Evolutionary conservation across 2,113 vertebrate species (phyloP).

Genomic region (Myanophis thanlyinensis): DNA sequence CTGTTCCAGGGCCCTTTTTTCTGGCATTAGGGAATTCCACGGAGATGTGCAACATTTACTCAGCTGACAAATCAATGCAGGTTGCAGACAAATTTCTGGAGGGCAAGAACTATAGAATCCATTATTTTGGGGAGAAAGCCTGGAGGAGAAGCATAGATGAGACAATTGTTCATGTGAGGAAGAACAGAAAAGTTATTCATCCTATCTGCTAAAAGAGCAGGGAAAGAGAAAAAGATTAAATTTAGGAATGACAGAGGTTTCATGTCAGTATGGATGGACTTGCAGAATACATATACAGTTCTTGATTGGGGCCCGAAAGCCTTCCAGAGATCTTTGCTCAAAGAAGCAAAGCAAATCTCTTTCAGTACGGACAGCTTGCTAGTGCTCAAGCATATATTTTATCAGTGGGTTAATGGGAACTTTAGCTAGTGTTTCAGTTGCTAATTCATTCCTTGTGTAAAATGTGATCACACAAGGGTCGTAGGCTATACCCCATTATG

Average conservation of each 20-base stretch:
- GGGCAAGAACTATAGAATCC: not conserved
- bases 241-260: not conserved
- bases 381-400: not conserved
- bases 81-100: not conserved
- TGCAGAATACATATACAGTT: not conserved
- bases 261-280: not conserved
- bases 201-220: not conserved
- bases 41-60: constrained; percentile 2
- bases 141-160: not conserved
- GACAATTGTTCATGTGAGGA: not conserved
- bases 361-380: not conserved
- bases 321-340: not conserved
- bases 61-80: constrained; percentile 2
- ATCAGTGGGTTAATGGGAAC: not conserved
- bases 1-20: not conserved
- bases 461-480: not conserved
- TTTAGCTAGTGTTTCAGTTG: not conserved
- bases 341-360: not conserved
- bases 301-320: not conserved
- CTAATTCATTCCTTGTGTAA: not conserved
- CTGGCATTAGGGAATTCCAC: not conserved
- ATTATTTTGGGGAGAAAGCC: not conserved
- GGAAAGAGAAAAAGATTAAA: not conserved
- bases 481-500: not conserved
- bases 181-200: not conserved